Evolutionary conservation across 2,113 vertebrate species (phyloP), one percentile per base, ranked within the genome.

Genomic region (Corythoichthys intestinalis): DNA sequence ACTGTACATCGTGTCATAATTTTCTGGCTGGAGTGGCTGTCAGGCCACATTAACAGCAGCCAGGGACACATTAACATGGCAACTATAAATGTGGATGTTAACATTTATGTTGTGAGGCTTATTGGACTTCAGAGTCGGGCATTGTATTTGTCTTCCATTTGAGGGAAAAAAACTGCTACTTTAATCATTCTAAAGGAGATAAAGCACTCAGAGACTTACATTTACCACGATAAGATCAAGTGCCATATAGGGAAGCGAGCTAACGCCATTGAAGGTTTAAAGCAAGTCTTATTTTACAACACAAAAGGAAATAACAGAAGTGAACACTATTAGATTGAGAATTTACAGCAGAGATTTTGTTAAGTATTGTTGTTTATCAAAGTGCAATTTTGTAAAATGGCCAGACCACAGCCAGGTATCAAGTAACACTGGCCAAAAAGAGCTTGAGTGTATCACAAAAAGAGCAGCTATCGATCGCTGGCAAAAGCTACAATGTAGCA

Each of bases 1-100:
- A 46, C 15, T 75, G 72, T 74, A 67, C 78, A 66, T 58, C 65
- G 57, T 71, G 73, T 79, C 78, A 83, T 82, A 79, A 81, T 83
- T 73, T n/a, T 20, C 50, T 66, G 72, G 20, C 60, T 37, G 63
- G 34, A 78, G 71, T 70, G 67, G 73, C 11, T 67, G 61, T 66
- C 52, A 0, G 70, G 58, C 63, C 77, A 69, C 66, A 59, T 65
- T 63, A 48, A 77, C 47, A 86, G 72, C 72, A 75, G 69, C 61
- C 65, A 68, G 72, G 74, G 71, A 73, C 65, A 74, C 56, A 78
- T 14, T 37, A 67, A 77, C 74, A 61, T 67, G 14, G 34, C n/a
- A 57, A 7, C 11, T 71, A 14, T 14, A 11, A 4, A 46, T 68
- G 15, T 75, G 35, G 49, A 54, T 28, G 50, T 65, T 50, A 2